Evolutionary conservation across 2,797 vertebrate genomes (phyloP), one percentile per base, ranked within the genome.

Genomic region (Pseudocheirus occidentalis): DNA sequence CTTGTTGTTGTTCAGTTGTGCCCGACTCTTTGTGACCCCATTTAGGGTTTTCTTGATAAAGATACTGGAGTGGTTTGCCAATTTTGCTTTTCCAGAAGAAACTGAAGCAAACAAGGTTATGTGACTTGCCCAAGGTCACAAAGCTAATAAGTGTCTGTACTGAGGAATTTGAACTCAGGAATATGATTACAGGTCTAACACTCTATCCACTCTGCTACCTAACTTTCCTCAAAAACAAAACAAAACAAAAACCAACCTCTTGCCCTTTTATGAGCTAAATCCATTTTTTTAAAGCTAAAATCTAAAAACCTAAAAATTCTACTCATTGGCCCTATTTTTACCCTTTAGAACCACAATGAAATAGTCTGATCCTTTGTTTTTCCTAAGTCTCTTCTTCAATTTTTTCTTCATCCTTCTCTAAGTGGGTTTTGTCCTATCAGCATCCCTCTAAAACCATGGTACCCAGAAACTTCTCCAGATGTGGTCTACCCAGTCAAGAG

Each of bases 281-380:
- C 28, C 62, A 93, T 5, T 53, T 53, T 53, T 53, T 53, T 53
- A 6, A 53, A 53, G 53, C 5, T 54, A 54, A 54, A 54, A 54
- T 54, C 53, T 54, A 54, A 54, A 54, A 54, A 11, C 94, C 40
- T 46, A 1, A 92, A 91, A 92, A n/a, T 73, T 92, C 93, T 57
- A 87, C 3, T 18, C 31, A 93, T 81, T 91, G 81, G 6, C 55
- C 73, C 66, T 73, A 40, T n/a, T 94, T 96, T 92, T 96, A 4
- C 9, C 50, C 28, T 92, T 56, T 90, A 13, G 21, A 92, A 40
- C 4, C 55, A 0, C 16, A 53, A 40, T 3, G 11, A 95, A 62
- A 73, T 28, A 62, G 46, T 59, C 9, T 91, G n/a, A 90, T 14
- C 1, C 91, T 87, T 14, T 94, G 91, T 92, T 92, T 66, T 94